Conservation (phyloP, 2,797 vertebrate species). For the Pangasius larnaudii region DNA sequence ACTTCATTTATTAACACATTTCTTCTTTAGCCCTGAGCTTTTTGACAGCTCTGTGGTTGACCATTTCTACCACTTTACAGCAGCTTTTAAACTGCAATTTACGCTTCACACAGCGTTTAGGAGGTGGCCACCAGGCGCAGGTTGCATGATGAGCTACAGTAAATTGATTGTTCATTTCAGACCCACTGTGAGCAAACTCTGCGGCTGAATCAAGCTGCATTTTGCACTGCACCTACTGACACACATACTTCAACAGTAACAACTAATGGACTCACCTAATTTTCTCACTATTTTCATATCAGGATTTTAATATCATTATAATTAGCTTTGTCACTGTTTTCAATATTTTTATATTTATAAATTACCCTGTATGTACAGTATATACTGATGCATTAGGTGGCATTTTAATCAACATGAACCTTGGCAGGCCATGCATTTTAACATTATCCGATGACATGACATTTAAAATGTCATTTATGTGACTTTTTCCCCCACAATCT, state of each 20-base stretch:
- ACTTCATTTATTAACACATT: neutral
- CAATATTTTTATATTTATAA: neutral
- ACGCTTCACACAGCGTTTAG: neutral
- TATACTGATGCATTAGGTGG: neutral
- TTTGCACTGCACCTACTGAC: neutral
- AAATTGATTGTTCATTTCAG: neutral
- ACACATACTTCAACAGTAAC: neutral
- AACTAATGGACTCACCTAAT: neutral
- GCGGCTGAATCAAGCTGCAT: neutral
- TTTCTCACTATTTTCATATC: too few species aligned
- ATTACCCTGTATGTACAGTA: neutral
- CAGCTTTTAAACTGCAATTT: neutral
- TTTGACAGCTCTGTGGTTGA: neutral
- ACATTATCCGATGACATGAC: neutral
- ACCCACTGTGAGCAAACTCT: neutral
- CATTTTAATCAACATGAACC: neutral
- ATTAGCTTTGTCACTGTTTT: too few species aligned
- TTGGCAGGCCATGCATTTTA: neutral
- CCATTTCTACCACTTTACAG: neutral
- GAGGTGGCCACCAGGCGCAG: neutral
- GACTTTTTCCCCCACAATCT: neutral
- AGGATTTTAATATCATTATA: too few species aligned
- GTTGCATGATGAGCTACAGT: neutral
- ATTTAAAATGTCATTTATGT: neutral
- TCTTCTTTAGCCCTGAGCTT: neutral